Conservation (phyloP, 2,888 invertebrate genomes). For the Coleophora deauratella region DNA sequence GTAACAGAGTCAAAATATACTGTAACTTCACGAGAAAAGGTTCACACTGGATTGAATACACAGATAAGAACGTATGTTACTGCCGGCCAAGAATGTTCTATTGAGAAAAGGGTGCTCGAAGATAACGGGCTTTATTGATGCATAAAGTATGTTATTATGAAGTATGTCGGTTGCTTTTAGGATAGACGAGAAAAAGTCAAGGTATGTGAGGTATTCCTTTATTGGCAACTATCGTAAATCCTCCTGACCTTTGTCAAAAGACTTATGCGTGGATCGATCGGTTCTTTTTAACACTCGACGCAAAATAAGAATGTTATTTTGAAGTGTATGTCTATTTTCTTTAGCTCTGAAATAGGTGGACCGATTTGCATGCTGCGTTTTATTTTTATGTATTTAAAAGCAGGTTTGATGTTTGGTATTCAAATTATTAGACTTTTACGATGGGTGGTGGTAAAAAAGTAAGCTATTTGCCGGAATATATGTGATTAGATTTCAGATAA, state of each 20-base stretch:
- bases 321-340: too few relatives aligned
- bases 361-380: too few relatives aligned
- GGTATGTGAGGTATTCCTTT: constrained; percentile 47
- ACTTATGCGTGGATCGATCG: constrained; percentile 14
- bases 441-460: too few relatives aligned
- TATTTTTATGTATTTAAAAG: too few relatives aligned
- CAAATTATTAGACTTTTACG: too few relatives aligned
- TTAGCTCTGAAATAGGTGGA: too few relatives aligned
- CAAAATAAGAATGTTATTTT: too few relatives aligned
- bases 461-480: too few relatives aligned
- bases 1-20: constrained; percentile 29
- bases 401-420: too few relatives aligned
- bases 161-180: constrained; percentile 41
- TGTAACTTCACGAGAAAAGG: constrained; percentile 31
- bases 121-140: constrained; percentile 65
- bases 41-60: constrained; percentile 25
- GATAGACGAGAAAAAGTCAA: constrained; percentile 31
- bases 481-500: too few relatives aligned
- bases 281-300: too few relatives aligned
- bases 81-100: constrained; percentile 45
- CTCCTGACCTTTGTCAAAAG: constrained; percentile 28
- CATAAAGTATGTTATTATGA: constrained; percentile 66
- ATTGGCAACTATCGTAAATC: constrained; percentile 55
- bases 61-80: constrained; percentile 38
- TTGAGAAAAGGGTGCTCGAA: constrained; percentile 57